Evolutionary conservation across 1,140 invertebrate genomes (phyloP).

Genomic region (Calliopsis andreniformis): DNA sequence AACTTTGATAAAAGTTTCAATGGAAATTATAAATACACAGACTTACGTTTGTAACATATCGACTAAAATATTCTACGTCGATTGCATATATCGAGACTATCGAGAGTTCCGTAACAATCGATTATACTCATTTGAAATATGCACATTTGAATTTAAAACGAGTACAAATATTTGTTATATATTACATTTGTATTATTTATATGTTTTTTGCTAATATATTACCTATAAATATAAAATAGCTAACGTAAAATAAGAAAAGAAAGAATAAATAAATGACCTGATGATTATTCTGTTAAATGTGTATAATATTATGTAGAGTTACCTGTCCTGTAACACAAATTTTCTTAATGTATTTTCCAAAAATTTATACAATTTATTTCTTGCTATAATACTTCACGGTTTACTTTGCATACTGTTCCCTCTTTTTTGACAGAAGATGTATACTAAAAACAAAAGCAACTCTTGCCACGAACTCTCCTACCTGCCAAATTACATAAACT

Average conservation of each 20-base stretch:
- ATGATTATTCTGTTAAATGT: neutral
- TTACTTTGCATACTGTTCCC: neutral
- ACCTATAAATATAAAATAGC: neutral
- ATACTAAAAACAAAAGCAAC: constrained; percentile 42
- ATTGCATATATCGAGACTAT: constrained; percentile 10
- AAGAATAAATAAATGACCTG: neutral
- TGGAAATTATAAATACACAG: neutral
- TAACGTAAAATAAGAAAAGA: neutral
- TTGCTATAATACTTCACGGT: neutral
- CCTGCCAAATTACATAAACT: constrained; percentile 37
- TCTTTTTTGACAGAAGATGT: neutral
- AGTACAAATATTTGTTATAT: too few species aligned
- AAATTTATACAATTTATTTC: too few species aligned
- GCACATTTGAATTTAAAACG: too few species aligned
- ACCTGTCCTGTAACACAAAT: too few species aligned
- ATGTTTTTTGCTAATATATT: neutral
- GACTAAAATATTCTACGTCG: constrained; percentile 3
- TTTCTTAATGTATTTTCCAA: too few species aligned
- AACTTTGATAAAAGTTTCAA: constrained; percentile 23
- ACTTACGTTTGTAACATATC: constrained; percentile 50
- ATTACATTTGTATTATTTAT: neutral
- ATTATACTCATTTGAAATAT: constrained; percentile 8
- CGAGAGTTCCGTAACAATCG: constrained; percentile 3
- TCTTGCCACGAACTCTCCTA: constrained; percentile 9
- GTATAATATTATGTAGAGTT: too few species aligned